A percentile compares a stretch with the other conserved stretches of the same genome.
Conservation (phyloP, 2,888 invertebrate genomes). For the Petrolisthes cinctipes region DNA sequence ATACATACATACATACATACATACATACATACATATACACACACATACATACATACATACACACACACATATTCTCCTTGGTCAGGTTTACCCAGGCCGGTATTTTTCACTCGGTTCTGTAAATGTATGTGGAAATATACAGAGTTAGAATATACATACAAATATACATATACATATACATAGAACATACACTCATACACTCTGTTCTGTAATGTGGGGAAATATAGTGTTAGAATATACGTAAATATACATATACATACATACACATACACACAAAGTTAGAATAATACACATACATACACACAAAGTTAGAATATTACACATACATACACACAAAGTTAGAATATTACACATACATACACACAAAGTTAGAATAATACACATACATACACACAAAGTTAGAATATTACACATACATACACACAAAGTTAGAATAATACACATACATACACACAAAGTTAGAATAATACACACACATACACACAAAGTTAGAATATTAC, state of each 20-base stretch:
- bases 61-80: constrained; percentile 2
- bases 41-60: neutral
- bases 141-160: neutral
- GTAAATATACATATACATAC: neutral
- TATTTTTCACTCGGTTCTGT: constrained; percentile 43
- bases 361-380: no score
- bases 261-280: no score
- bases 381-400: no score
- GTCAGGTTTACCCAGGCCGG: constrained; percentile 52
- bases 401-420: no score
- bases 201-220: neutral
- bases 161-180: neutral
- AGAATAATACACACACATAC: no score
- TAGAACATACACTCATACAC: neutral
- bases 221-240: neutral
- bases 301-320: neutral
- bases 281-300: no score
- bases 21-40: no score
- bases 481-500: no score
- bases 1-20: neutral
- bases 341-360: neutral
- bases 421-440: no score
- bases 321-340: neutral
- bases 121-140: neutral
- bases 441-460: no score